Conservation (phyloP, 2,113 vertebrate genomes). For the Nycticryphes semicollaris region DNA sequence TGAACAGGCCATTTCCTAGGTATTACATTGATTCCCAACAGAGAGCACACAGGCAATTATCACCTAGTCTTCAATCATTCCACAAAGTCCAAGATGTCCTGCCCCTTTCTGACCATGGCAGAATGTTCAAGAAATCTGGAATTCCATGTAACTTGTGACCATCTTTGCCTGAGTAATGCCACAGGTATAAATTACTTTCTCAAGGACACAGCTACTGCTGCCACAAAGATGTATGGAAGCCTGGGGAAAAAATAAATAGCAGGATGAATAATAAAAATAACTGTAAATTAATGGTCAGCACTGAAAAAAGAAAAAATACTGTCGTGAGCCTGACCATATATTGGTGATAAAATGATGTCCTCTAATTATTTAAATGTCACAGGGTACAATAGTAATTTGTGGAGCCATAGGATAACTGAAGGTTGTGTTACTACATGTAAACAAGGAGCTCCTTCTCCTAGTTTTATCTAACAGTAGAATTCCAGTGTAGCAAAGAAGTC, state of each 20-base stretch:
- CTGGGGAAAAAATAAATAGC: not conserved
- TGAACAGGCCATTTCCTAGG: not conserved
- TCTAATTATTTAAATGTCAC: not conserved
- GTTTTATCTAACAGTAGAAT: not conserved
- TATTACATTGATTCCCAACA: not conserved
- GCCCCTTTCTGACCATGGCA: not conserved
- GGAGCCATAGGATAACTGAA: not conserved
- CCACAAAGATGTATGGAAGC: not conserved
- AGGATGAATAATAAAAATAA: not conserved
- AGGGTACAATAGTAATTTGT: not conserved
- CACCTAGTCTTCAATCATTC: not conserved
- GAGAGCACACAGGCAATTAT: not conserved
- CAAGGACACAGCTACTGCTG: not conserved
- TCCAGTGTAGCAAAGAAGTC: not conserved
- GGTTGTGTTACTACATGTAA: not conserved
- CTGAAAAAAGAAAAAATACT: rapidly evolving
- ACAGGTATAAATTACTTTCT: not conserved
- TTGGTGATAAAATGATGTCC: rapidly evolving
- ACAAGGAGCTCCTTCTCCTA: not conserved
- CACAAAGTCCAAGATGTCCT: not conserved
- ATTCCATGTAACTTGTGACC: not conserved
- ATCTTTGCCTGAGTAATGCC: not conserved
- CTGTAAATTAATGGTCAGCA: not conserved
- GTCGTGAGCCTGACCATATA: not conserved
- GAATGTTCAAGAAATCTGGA: not conserved